Percentiles rank a stretch among this genome's conserved stretches.
Conservation (phyloP, 2,113 vertebrate genomes). For the Lasiurus borealis region DNA sequence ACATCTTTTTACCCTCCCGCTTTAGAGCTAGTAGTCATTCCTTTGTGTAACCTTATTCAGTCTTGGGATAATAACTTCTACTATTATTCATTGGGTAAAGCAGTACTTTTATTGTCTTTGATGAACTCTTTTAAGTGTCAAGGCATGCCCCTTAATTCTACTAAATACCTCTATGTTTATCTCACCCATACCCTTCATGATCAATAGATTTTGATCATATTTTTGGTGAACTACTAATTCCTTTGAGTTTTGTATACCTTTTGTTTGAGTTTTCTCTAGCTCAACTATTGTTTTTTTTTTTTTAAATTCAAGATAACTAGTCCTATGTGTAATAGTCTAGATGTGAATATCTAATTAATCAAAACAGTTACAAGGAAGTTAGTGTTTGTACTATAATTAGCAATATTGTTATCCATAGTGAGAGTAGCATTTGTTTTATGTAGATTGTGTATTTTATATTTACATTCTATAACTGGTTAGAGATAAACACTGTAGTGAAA, state of each 20-base stretch:
- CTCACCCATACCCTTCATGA: neutral
- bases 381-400: conserved; percentile 15
- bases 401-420: conserved; percentile 32
- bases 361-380: conserved; percentile 8
- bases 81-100: neutral
- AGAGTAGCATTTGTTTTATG: neutral
- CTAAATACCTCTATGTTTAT: neutral
- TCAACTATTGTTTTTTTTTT: neutral
- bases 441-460: conserved; percentile 26
- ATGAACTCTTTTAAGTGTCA: neutral
- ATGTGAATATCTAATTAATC: neutral
- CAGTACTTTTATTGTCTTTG: neutral
- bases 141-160: neutral
- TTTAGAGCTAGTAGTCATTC: neutral
- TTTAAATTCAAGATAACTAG: neutral
- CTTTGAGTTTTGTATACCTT: neutral
- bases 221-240: neutral
- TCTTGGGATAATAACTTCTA: neutral
- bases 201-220: neutral
- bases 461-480: conserved; percentile 21
- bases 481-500: conserved; percentile 49
- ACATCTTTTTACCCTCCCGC: neutral
- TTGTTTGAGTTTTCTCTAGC: neutral
- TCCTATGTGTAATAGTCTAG: neutral
- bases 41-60: neutral